Base-by-base conservation (phyloP, 2,797 vertebrate species). In the Cyprinella venusta region DNA sequence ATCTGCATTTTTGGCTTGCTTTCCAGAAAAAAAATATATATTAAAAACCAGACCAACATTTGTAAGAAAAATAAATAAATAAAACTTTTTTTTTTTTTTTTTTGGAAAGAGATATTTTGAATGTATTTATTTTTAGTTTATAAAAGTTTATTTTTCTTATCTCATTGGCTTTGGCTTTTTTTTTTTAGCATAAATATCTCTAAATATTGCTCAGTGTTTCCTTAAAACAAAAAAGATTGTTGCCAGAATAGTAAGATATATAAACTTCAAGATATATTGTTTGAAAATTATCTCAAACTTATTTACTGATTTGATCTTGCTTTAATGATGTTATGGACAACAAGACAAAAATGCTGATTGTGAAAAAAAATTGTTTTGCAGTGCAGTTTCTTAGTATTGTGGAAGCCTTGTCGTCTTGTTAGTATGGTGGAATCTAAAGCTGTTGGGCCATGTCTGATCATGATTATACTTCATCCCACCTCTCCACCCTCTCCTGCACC, bases 391-490 rank as follows among this genome's bases (percentile, higher is more conserved):
- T 67, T 79, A 24, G 64, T 76, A 21, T 76, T 68, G 54, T 81
- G 50, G 72, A 81, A 56, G 54, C 75, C 74, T 42, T 90, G 63
- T 90, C 65, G 84, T 54, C 69, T 82, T n/a, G 54, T 89, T 69
- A 40, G 86, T 85, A 83, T 52, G 79, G 19, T 81, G 48, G 16
- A 56, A 33, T 78, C 59, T 65, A 40, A 85, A 50, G 12, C 81
- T 85, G 54, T 69, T 74, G 36, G 42, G 80, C 76, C 7, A 56
- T 85, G 42, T 88, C 75, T 88, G 76, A 85, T 67, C 45, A 64
- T 88, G 74, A 93, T 87, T 86, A 82, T 87, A 87, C 85, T 91
- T 40, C 75, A 84, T 74, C n/a, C 70, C 76, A 76, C 65, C 63
- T 86, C 54, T 69, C 21, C 65, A 19, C 68, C 59, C 59, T 69